Evolutionary conservation across 2,797 vertebrate species (phyloP), one percentile per base, ranked within the genome.

Genomic region (Siniperca obscura): DNA sequence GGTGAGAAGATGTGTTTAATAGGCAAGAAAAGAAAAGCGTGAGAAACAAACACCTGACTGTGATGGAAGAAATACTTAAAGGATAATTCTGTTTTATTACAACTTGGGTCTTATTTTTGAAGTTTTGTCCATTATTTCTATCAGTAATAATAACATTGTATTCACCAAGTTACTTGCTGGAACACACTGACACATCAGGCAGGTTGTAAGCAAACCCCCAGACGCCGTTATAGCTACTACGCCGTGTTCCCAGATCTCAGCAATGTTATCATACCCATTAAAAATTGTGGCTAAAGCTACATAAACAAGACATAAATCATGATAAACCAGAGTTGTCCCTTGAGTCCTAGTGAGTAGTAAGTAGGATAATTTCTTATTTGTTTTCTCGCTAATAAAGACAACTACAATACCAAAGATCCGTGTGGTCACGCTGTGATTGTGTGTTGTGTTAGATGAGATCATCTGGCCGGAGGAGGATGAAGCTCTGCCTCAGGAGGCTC

Each of bases 401-500:
- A 7, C 44, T 13, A 1, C 27, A 19, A 3, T 5, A 19, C n/a
- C 12, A 38, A 3, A 16, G 40, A 57, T 25, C 25, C 14, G 19
- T 44, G 27, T 78, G 38, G 50, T 53, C 1, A 36, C 50, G 13
- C 38, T 64, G 68, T n/a, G 40, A 56, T 1, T 50, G 25, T 74
- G 30, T 79, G 44, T 78, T 80, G 61, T 87, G 50, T 52, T 69
- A 99, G 98, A 99, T 95, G 97, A 98, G 94, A 98, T 99, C 85
- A 95, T 96, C 34, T 99, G 98, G 98, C 98, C 98, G 12, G 97
- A 98, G 85, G 98, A 96, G 73, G 98, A 99, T 0, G 98, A 99
- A 59, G 97, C 97, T 25, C 93, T 99, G n/a, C 98, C 98, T 7
- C 91, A 89, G 3, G 98, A 99, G 40, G 97, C 97, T 75, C 96